Conservation (phyloP, 2,888 invertebrate genomes). For the Macroteleia sp. region DNA sequence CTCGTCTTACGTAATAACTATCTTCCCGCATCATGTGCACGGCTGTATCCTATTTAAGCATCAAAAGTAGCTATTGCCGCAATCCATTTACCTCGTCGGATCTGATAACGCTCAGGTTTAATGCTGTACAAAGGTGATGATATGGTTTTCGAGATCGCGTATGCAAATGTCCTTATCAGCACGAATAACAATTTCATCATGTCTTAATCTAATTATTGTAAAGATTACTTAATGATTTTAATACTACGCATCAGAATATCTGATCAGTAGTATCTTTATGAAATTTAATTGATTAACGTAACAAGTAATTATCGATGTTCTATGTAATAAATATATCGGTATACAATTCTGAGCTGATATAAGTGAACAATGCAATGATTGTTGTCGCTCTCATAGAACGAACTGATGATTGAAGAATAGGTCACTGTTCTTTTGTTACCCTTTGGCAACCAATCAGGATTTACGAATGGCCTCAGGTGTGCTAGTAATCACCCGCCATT, state of each 20-base stretch:
- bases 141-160: slow-evolving; percentile 46
- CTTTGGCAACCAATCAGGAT: slow-evolving; percentile 65
- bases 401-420: slow-evolving; percentile 43
- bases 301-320: neutral
- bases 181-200: slow-evolving; percentile 50
- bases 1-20: slow-evolving; percentile 13
- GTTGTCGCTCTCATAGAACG: slow-evolving; percentile 9
- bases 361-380: slow-evolving; percentile 27
- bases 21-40: slow-evolving; percentile 28
- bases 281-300: slow-evolving; percentile 5
- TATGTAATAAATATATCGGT: neutral
- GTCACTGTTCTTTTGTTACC: slow-evolving; percentile 53
- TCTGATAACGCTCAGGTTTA: slow-evolving; percentile 36
- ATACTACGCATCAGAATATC: no score
- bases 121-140: slow-evolving; percentile 41
- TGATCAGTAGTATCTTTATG: no score
- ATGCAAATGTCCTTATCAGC: slow-evolving; percentile 42
- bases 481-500: slow-evolving; percentile 77
- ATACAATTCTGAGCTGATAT: no score
- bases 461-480: slow-evolving; percentile 78
- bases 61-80: slow-evolving; percentile 45
- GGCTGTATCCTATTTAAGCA: slow-evolving; percentile 47
- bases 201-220: slow-evolving; percentile 41
- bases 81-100: slow-evolving; percentile 41
- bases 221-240: slow-evolving; percentile 46